Evolutionary conservation across 2,888 invertebrate genomes (phyloP), one percentile per base, ranked within the genome.

Genomic region (Hypselothyrea guttata): DNA sequence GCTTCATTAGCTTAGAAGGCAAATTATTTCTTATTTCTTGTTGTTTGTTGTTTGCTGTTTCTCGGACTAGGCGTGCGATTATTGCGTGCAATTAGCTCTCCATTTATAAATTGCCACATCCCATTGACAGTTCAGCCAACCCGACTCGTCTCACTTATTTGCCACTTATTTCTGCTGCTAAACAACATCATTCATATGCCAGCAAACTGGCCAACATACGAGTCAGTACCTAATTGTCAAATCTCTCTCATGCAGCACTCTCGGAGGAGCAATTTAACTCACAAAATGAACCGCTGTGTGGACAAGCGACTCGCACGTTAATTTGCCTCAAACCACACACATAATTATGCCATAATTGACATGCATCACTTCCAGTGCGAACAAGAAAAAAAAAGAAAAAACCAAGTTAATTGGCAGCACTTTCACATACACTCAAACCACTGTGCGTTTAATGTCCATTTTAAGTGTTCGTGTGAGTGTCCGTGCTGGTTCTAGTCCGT

Each of bases 271-370:
- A 74, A 84, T 68, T 71, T 60, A 75, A 66, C 52, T 71, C 61
- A 16, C 45, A 64, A 68, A 78, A 64, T 58, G 47, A 33, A 46
- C 63, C 61, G 31, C 4, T 33, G 30, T 45, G 59, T 34, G 37
- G 16, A 42, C 44, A 58, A 22, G 18, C 56, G 51, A 48, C 46
- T 63, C 51, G 49, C 55, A 49, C 57, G 67, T 58, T 76, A 57
- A 64, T 76, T 84, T 71, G 61, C 82, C 65, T 54, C 51, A 53
- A 61, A 40, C 69, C 72, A 69, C 46, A 59, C 38, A 61, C 73
- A 81, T 81, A 76, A 85, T 76, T 57, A 44, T 48, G 9, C 37
- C 59, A 64, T 76, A 84, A 82, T 77, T 74, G 65, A 54, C 57
- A 54, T 61, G 57, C 61, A 66, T 47, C 64, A 57, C 35, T 13